A percentile compares a stretch with the other conserved stretches of the same genome.
These are phyloP conservation scores for Conopomorpha cramerella DNA, from an alignment of 1,140 invertebrate species.

Conservation along the genomic window DNA sequence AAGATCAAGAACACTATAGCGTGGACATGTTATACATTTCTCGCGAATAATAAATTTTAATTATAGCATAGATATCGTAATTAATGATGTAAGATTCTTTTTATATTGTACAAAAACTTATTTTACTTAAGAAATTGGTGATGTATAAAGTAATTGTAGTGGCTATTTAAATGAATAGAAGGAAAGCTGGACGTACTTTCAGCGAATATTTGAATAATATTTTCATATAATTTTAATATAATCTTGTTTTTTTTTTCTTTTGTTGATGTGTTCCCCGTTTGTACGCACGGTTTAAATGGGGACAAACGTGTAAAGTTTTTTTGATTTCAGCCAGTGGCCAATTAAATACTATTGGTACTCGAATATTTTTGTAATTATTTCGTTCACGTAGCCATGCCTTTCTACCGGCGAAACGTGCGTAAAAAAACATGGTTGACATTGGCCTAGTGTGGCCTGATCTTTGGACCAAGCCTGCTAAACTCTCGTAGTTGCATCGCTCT, in stretches of 20 bases:
- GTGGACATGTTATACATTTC: slow-evolving; percentile 42
- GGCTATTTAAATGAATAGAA: slow-evolving; percentile 59
- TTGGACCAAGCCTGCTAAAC: too few species aligned
- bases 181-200: slow-evolving; percentile 47
- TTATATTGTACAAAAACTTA: slow-evolving; percentile 61
- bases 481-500: too few species aligned
- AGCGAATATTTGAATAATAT: slow-evolving; percentile 55
- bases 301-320: slow-evolving; percentile 42
- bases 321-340: slow-evolving; percentile 57
- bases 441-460: too few species aligned
- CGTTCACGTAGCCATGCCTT: slow-evolving; percentile 12
- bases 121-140: slow-evolving; percentile 60
- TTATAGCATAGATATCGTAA: too few species aligned
- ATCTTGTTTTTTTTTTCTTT: slow-evolving; percentile 50
- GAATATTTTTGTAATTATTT: slow-evolving; percentile 47
- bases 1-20: slow-evolving; percentile 38
- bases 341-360: slow-evolving; percentile 57
- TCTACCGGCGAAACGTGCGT: too few species aligned
- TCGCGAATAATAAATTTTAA: slow-evolving; percentile 25
- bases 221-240: slow-evolving; percentile 62
- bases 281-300: slow-evolving; percentile 29
- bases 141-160: slow-evolving; percentile 58
- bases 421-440: too few species aligned
- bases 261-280: slow-evolving; percentile 51
- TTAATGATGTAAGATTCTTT: slow-evolving; percentile 56